These are phyloP conservation scores for Bergia sp. DNA, from an alignment of 92 coral and sea anemone species.

Conservation along the genomic window DNA sequence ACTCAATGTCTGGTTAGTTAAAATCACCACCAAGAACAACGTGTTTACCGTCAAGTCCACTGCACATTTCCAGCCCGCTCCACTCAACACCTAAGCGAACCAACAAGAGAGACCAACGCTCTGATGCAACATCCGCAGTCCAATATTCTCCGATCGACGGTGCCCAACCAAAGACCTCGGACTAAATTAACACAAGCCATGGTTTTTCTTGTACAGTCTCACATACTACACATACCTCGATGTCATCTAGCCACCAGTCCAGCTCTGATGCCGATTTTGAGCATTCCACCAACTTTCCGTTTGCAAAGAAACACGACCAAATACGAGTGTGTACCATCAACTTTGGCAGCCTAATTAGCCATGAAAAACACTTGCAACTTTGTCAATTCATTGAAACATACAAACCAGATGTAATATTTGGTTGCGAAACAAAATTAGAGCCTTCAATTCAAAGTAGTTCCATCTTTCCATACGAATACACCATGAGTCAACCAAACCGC, in stretches of 20 bases:
- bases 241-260: slow-evolving; percentile 19
- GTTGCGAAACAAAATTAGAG: too few relatives aligned
- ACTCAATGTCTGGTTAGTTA: slow-evolving; percentile 10
- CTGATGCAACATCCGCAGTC: background rate
- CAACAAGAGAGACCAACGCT: background rate
- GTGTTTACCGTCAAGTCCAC: background rate
- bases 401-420: too few relatives aligned
- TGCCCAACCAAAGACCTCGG: background rate
- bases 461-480: too few relatives aligned
- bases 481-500: too few relatives aligned
- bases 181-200: background rate
- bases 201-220: background rate
- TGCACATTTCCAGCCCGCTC: background rate
- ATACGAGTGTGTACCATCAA: too few relatives aligned
- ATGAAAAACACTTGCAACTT: too few relatives aligned
- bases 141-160: background rate
- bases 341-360: too few relatives aligned
- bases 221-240: background rate
- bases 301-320: slow-evolving; percentile 18
- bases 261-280: slow-evolving; percentile 17
- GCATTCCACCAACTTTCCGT: background rate
- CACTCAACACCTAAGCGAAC: background rate
- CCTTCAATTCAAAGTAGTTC: too few relatives aligned
- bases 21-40: slow-evolving; percentile 2
- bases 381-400: too few relatives aligned